Conservation (phyloP, 2,888 invertebrate species). For the Portevinia maculata region DNA sequence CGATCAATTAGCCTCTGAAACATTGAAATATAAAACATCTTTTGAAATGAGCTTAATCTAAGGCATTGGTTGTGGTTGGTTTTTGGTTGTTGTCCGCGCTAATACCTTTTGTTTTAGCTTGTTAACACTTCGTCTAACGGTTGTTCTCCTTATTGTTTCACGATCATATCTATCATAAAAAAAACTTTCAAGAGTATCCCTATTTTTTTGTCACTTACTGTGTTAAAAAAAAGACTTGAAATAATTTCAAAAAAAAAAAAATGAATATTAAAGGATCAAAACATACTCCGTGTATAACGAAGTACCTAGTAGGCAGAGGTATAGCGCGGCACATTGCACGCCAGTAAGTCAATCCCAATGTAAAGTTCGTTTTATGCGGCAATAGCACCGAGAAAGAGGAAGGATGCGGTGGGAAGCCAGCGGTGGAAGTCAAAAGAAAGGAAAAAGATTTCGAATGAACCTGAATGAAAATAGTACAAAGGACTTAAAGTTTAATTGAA, state of each 20-base stretch:
- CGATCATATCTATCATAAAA: too few species aligned
- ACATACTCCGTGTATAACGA: not conserved
- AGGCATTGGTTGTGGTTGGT: too few species aligned
- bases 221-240: not conserved
- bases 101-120: too few species aligned
- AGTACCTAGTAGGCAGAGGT: conserved; percentile 10
- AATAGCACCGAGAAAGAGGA: conserved; percentile 6
- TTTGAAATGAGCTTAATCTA: too few species aligned
- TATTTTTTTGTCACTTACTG: conserved; percentile 3
- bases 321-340: conserved; percentile 17
- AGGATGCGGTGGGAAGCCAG: conserved; percentile 10
- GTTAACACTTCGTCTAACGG: too few species aligned
- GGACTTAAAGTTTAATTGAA: conserved; percentile 73
- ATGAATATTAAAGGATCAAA: conserved; percentile 36
- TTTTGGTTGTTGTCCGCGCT: too few species aligned
- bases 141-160: too few species aligned
- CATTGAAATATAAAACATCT: too few species aligned
- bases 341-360: conserved; percentile 40
- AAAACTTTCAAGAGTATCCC: too few species aligned
- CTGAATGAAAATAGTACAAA: conserved; percentile 70
- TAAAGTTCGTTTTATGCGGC: conserved; percentile 24
- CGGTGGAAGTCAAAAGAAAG: conserved; percentile 20
- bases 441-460: conserved; percentile 59
- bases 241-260: conserved; percentile 2
- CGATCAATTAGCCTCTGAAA: too few species aligned